Percentiles rank a stretch among this genome's conserved stretches.
Evolutionary conservation across 2,797 vertebrate species (phyloP).

Genomic region (Alectoris magna): DNA sequence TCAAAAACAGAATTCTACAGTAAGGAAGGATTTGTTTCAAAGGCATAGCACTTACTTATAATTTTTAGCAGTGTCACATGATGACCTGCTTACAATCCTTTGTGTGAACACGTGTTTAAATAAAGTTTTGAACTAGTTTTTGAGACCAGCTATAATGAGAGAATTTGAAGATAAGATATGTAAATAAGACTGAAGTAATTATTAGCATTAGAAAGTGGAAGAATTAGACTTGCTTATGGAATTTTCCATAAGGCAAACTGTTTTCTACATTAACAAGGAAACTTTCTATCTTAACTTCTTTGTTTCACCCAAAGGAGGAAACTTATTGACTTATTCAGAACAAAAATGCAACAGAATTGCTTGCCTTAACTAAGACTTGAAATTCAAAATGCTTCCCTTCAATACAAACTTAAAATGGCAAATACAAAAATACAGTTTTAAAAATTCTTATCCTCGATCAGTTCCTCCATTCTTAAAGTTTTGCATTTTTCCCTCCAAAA

Average conservation of each 20-base stretch:
- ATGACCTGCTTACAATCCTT: not conserved
- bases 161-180: not conserved
- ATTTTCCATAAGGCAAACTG: not conserved
- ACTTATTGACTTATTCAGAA: not conserved
- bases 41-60: not conserved
- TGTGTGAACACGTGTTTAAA: not conserved
- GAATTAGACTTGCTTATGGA: not conserved
- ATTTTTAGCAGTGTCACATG: not conserved
- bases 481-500: not conserved
- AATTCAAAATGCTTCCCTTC: not conserved
- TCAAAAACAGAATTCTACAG: not conserved
- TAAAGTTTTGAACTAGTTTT: not conserved
- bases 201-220: not conserved
- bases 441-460: not conserved
- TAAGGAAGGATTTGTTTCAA: not conserved
- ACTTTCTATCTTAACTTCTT: not conserved
- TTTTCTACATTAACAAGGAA: constrained; percentile 22
- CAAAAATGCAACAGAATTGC: not conserved
- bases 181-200: not conserved
- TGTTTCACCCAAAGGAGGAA: not conserved
- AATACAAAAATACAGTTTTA: not conserved
- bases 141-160: not conserved
- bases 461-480: not conserved
- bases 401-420: not conserved
- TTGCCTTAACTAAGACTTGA: not conserved